Percentiles rank a stretch among this genome's conserved stretches.
phyloP scores from a whole-genome alignment of 1,140 invertebrate genomes.

The Drosophila bifasciata region DNA sequence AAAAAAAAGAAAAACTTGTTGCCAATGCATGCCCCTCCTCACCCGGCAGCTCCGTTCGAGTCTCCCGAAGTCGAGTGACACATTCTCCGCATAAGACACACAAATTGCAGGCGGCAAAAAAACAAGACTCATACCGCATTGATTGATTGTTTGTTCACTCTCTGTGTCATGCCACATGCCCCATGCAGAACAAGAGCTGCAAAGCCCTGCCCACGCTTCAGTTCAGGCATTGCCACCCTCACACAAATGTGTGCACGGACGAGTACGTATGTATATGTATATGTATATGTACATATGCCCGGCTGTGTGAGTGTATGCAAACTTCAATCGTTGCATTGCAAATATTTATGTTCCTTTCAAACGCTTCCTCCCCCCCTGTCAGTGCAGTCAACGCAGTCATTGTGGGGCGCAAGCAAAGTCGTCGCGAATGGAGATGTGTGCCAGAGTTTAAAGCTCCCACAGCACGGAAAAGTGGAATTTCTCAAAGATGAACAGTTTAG shows the following conservation, averaged over 20 bases:
- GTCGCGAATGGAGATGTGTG: background rate
- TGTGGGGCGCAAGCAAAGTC: background rate
- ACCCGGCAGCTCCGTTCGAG: slow-evolving; percentile 5
- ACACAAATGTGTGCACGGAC: slow-evolving; percentile 1
- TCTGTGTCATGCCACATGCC: slow-evolving; percentile 40
- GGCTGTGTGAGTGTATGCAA: slow-evolving; percentile 40
- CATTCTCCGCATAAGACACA: slow-evolving; percentile 30
- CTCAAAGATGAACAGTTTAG: background rate
- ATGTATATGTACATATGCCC: background rate
- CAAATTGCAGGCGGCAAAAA: slow-evolving; percentile 40
- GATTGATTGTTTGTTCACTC: slow-evolving; percentile 64
- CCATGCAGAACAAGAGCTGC: background rate
- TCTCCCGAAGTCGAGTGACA: slow-evolving; percentile 31
- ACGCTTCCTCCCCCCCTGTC: slow-evolving; percentile 18
- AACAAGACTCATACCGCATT: slow-evolving; percentile 57
- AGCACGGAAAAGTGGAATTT: slow-evolving; percentile 17
- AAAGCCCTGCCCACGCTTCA: background rate
- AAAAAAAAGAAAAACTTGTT: slow-evolving; percentile 20
- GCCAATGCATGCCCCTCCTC: slow-evolving; percentile 4
- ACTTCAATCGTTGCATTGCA: slow-evolving; percentile 59
- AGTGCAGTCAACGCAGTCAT: slow-evolving; percentile 18
- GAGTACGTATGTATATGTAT: too few relatives aligned
- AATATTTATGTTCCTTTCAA: slow-evolving; percentile 65
- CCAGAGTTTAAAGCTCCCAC: slow-evolving; percentile 1
- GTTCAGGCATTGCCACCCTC: slow-evolving; percentile 21